phyloP scores from a whole-genome alignment of 2,888 invertebrate genomes.

The Aleiodes leptofemur region DNA sequence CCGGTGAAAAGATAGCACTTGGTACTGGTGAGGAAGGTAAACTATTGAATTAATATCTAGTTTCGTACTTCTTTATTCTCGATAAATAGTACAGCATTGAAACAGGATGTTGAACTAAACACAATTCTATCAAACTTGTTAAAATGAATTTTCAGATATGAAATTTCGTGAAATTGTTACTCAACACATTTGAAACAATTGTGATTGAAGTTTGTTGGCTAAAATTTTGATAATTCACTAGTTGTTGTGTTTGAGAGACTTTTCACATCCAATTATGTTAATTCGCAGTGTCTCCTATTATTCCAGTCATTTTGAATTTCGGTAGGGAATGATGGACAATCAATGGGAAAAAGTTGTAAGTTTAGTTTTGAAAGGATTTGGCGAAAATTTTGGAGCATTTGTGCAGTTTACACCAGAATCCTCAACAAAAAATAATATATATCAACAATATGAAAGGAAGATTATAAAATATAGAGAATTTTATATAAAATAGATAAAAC shows the following conservation, averaged over 20 bases:
- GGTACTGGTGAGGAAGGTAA: constrained; percentile 71
- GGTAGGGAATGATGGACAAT: too few relatives aligned
- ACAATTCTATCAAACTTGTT: not conserved
- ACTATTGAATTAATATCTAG: constrained; percentile 36
- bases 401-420: too few relatives aligned
- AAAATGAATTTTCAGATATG: not conserved
- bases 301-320: too few relatives aligned
- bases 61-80: constrained; percentile 3
- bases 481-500: too few relatives aligned
- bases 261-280: too few relatives aligned
- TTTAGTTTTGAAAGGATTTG: too few relatives aligned
- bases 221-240: constrained; percentile 4
- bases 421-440: too few relatives aligned
- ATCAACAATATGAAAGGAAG: too few relatives aligned
- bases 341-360: too few relatives aligned
- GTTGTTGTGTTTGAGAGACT: not conserved
- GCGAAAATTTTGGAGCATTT: too few relatives aligned
- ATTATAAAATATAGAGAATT: too few relatives aligned
- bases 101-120: constrained; percentile 2
- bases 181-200: not conserved
- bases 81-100: not conserved
- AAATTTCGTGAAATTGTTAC: not conserved
- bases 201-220: not conserved
- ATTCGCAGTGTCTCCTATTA: too few relatives aligned
- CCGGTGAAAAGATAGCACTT: constrained; percentile 80